phyloP scores from a whole-genome alignment of 2,888 invertebrate genomes.

The Philonicus albiceps region DNA sequence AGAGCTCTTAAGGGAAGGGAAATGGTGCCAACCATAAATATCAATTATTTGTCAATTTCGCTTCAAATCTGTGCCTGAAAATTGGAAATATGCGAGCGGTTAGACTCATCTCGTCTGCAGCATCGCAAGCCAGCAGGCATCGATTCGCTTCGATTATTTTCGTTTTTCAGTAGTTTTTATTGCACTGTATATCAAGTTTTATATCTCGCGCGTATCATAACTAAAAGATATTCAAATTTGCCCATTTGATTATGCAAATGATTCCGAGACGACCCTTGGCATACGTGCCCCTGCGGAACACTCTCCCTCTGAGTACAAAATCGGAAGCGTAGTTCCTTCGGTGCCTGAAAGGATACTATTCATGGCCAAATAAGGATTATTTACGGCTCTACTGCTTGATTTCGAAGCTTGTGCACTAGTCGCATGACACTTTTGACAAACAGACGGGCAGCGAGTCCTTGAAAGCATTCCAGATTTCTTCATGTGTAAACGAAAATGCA shows the following conservation, averaged over 20 bases:
- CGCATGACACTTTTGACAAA: neutral
- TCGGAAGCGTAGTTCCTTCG: neutral
- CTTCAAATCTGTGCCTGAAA: slow-evolving; percentile 1
- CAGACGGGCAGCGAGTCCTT: slow-evolving; percentile 5
- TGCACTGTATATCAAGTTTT: slow-evolving; percentile 47
- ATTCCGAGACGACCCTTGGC: slow-evolving; percentile 62
- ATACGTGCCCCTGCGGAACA: slow-evolving; percentile 55
- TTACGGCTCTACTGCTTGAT: slow-evolving; percentile 47
- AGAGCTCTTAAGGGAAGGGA: neutral
- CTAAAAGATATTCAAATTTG: slow-evolving; percentile 59
- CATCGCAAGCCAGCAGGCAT: neutral
- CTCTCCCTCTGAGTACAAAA: neutral
- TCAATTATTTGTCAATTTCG: slow-evolving; percentile 48
- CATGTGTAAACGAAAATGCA: slow-evolving; percentile 34
- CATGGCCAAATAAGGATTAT: slow-evolving; percentile 48
- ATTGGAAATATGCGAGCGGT: slow-evolving; percentile 35
- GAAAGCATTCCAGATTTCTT: neutral
- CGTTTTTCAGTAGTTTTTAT: slow-evolving; percentile 42
- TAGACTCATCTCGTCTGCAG: neutral
- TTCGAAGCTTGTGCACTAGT: slow-evolving; percentile 36
- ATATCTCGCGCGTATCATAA: slow-evolving; percentile 47
- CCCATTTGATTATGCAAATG: slow-evolving; percentile 64
- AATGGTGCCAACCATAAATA: slow-evolving; percentile 45
- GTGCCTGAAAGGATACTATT: neutral
- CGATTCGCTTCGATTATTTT: slow-evolving; percentile 31